These are phyloP conservation scores for Bos indicus DNA, from an alignment of 2,113 vertebrate species.

Conservation along the genomic window DNA sequence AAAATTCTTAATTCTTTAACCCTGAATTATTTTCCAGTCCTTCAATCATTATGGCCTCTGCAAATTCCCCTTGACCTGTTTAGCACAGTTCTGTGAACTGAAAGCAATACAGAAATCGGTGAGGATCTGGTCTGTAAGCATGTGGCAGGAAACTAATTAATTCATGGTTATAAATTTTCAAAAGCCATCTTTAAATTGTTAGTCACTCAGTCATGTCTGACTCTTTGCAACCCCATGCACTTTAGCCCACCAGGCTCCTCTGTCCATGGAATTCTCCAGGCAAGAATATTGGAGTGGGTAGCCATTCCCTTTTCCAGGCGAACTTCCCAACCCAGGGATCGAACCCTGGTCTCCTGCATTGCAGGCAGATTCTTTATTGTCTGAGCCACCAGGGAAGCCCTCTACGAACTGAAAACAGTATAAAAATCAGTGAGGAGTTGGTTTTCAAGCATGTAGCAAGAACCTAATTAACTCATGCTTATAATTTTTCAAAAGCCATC, in stretches of 20 bases:
- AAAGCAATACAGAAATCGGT: not conserved
- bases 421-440: not conserved
- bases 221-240: not conserved
- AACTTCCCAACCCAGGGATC: not conserved
- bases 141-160: not conserved
- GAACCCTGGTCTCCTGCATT: not conserved
- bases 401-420: not conserved
- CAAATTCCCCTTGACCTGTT: not conserved
- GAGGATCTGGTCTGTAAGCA: not conserved
- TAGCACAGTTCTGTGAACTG: not conserved
- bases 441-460: not conserved
- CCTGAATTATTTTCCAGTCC: not conserved
- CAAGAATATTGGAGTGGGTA: not conserved
- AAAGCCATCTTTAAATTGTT: not conserved
- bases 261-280: not conserved
- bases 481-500: not conserved
- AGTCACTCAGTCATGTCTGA: not conserved
- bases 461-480: not conserved
- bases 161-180: not conserved
- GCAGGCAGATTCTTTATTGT: not conserved
- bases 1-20: not conserved
- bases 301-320: not conserved
- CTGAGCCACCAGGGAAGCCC: not conserved
- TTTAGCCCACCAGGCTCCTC: not conserved
- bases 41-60: not conserved